A percentile compares a stretch with the other conserved stretches of the same genome.
These are phyloP conservation scores for Lutjanus erythropterus DNA, from an alignment of 2,113 vertebrate genomes.

Conservation along the genomic window DNA sequence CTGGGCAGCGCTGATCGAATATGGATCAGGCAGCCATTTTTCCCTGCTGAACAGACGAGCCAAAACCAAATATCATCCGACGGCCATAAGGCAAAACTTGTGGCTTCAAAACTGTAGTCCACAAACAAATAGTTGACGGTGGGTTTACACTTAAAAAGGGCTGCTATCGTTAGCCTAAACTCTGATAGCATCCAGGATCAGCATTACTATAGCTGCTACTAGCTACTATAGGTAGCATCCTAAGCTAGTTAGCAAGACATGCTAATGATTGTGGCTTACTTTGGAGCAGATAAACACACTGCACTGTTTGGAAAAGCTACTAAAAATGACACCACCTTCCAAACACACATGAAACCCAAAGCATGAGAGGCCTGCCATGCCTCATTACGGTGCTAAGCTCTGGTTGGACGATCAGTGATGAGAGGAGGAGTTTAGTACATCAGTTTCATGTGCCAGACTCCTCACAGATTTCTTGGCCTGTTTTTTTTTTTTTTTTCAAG, in stretches of 20 bases:
- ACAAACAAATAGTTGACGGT: no score
- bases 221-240: neutral
- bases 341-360: neutral
- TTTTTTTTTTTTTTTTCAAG: constrained; percentile 48
- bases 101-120: no score
- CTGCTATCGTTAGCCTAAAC: no score
- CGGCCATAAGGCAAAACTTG: no score
- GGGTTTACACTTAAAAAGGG: no score
- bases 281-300: neutral
- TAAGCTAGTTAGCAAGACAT: neutral
- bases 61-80: no score
- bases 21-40: no score
- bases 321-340: neutral
- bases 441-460: neutral
- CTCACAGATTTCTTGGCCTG: neutral
- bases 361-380: neutral
- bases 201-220: neutral
- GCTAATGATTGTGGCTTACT: neutral
- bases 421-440: neutral
- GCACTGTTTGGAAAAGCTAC: neutral
- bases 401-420: neutral
- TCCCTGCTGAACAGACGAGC: no score
- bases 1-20: no score
- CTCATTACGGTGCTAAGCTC: neutral
- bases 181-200: neutral